Conservation (phyloP, 1,140 invertebrate genomes). For the Oreohelix idahoensis region DNA sequence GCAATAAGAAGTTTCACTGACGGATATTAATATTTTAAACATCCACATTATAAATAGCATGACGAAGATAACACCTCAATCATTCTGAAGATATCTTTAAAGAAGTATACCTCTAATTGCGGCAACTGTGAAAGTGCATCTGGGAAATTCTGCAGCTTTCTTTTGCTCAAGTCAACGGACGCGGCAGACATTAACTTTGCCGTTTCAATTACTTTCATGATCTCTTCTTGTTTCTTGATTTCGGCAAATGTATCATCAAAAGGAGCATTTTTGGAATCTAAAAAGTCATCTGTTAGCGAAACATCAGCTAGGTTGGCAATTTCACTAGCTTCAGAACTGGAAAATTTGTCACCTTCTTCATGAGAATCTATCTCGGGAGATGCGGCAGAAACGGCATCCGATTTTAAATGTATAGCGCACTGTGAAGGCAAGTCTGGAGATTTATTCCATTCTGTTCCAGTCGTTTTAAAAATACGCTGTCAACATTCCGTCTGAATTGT, state of each 20-base stretch:
- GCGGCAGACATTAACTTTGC: background rate
- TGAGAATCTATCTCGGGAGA: no score
- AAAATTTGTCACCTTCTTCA: background rate
- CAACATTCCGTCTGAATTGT: no score
- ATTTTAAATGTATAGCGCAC: no score
- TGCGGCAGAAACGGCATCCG: no score
- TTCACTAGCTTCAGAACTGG: background rate
- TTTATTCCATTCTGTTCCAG: no score
- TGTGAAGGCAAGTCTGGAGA: no score
- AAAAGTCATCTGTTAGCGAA: background rate
- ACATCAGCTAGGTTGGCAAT: background rate
- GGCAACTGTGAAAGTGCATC: background rate
- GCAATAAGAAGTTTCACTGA: no score
- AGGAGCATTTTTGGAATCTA: background rate
- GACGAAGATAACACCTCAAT: background rate
- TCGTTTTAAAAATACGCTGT: no score
- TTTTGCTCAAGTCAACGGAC: constrained; percentile 5
- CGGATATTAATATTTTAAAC: no score
- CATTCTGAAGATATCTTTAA: no score
- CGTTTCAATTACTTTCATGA: background rate
- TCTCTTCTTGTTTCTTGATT: background rate
- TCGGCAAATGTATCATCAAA: background rate
- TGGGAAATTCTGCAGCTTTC: background rate
- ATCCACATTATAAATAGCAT: background rate
- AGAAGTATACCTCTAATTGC: constrained; percentile 4